Evolutionary conservation across 1,140 invertebrate genomes (phyloP).

Genomic region (Sitobion miscanthi): DNA sequence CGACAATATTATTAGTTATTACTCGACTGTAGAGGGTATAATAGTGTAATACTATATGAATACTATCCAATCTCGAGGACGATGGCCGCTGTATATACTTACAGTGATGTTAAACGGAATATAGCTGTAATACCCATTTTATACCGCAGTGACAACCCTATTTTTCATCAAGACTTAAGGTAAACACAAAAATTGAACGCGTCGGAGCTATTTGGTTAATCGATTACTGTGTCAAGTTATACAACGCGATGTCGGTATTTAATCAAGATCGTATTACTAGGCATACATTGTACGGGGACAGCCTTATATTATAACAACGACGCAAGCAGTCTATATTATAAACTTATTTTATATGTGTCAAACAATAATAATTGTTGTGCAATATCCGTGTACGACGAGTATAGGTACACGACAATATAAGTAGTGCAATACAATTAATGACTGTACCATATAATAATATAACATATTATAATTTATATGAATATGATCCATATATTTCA

Average conservation of each 20-base stretch:
- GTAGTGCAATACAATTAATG: not conserved
- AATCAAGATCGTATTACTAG: not conserved
- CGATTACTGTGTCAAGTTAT: not conserved
- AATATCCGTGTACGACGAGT: not conserved
- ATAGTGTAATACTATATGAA: too few relatives aligned
- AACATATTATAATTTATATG: not conserved
- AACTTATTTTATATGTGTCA: not conserved
- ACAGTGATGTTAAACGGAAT: not conserved
- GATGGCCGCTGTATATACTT: not conserved
- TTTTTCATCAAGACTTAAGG: slow-evolving; percentile 1
- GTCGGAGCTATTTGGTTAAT: not conserved
- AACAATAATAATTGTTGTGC: not conserved
- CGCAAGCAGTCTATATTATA: not conserved
- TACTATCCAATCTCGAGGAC: not conserved
- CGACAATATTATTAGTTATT: slow-evolving; percentile 3
- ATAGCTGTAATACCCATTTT: not conserved
- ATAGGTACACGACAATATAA: not conserved
- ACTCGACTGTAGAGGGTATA: not conserved
- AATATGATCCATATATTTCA: not conserved
- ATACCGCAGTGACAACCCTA: not conserved
- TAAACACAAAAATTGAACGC: not conserved
- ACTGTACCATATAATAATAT: not conserved
- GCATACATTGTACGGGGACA: not conserved
- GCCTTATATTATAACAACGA: not conserved
- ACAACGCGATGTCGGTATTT: not conserved